These are phyloP conservation scores for Acleris holmiana DNA, from an alignment of 2,888 invertebrate species.

Conservation along the genomic window DNA sequence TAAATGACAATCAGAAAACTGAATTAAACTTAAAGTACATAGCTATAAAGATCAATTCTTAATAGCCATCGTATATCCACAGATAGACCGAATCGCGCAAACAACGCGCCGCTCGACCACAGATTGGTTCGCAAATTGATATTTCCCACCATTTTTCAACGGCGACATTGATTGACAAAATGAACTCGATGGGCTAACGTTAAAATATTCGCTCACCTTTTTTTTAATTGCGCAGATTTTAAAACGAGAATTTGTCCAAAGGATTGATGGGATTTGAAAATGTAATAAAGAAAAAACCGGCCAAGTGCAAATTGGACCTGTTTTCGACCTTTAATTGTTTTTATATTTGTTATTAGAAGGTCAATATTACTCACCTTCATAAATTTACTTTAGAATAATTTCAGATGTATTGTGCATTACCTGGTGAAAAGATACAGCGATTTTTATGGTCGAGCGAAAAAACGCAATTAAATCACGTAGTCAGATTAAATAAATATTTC, in stretches of 20 bases:
- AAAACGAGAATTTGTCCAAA: neutral
- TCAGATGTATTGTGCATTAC: too few species aligned
- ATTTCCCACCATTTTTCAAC: slow-evolving; percentile 36
- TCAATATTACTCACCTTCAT: too few species aligned
- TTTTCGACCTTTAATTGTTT: too few species aligned
- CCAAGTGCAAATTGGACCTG: too few species aligned
- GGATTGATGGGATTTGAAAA: neutral
- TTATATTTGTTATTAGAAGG: too few species aligned
- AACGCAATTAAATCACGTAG: too few species aligned
- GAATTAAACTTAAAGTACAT: neutral
- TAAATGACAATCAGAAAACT: too few species aligned
- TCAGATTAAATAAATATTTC: too few species aligned
- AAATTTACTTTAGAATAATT: too few species aligned
- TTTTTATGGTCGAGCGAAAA: too few species aligned
- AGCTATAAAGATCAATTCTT: neutral
- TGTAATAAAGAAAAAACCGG: too few species aligned
- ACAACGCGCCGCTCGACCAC: neutral
- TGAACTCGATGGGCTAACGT: slow-evolving; percentile 35
- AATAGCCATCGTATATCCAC: neutral
- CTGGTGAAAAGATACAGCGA: too few species aligned
- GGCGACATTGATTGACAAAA: slow-evolving; percentile 51
- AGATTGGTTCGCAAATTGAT: slow-evolving; percentile 34
- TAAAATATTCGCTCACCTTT: slow-evolving; percentile 36
- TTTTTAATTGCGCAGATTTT: slow-evolving; percentile 2
- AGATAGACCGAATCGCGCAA: neutral